Evolutionary conservation across 2,888 invertebrate species (phyloP).

Genomic region (Lamellibrachia satsuma): DNA sequence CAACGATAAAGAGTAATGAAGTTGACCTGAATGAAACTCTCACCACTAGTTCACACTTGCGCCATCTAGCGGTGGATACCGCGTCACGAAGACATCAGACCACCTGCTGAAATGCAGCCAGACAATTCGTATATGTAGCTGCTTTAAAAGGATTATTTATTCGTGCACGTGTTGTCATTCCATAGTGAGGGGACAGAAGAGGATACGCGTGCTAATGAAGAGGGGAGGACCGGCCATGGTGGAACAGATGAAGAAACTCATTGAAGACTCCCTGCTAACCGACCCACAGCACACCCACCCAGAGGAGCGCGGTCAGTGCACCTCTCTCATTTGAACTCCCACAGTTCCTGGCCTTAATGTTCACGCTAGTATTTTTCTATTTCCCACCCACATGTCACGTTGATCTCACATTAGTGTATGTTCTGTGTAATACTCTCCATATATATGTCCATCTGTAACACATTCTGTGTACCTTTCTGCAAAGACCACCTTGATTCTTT

Average conservation of each 20-base stretch:
- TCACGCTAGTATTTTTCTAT: neutral
- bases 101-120: neutral
- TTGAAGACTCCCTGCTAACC: constrained; percentile 55
- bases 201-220: constrained; percentile 61
- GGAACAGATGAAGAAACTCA: constrained; percentile 61
- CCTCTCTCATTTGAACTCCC: neutral
- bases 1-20: neutral
- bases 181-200: constrained; percentile 57
- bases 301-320: constrained; percentile 56
- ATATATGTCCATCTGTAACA: neutral
- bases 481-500: neutral
- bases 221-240: constrained; percentile 57
- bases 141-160: neutral
- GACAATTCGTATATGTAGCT: neutral
- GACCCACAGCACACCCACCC: constrained; percentile 54
- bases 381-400: neutral
- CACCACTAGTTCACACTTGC: neutral
- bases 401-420: neutral
- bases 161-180: too few species aligned
- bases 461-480: neutral
- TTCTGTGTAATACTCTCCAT: neutral
- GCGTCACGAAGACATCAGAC: neutral
- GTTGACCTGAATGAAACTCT: neutral
- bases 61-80: neutral
- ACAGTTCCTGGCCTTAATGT: neutral